Evolutionary conservation across 2,888 invertebrate genomes (phyloP).

Genomic region (Ceramica pisi): DNA sequence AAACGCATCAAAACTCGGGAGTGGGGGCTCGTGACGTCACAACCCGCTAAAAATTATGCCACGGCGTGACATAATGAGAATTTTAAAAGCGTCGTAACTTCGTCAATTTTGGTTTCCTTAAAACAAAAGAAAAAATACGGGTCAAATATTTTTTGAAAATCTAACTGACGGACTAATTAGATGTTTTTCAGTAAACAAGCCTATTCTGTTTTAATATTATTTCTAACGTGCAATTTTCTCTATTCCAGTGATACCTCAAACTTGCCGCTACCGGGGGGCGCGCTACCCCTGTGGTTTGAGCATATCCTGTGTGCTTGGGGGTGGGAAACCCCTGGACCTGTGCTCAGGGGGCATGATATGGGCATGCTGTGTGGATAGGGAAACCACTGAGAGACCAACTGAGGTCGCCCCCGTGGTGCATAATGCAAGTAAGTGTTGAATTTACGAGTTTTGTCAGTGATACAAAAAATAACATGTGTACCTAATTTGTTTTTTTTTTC

Average conservation of each 20-base stretch:
- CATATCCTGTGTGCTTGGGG: slow-evolving; percentile 97
- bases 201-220: too few species aligned
- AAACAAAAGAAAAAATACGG: too few species aligned
- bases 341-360: slow-evolving; percentile 98
- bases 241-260: slow-evolving; percentile 96
- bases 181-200: too few species aligned
- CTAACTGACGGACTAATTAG: too few species aligned
- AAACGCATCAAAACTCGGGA: too few species aligned
- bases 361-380: slow-evolving; percentile 97
- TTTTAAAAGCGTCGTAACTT: too few species aligned
- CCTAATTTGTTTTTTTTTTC: neutral
- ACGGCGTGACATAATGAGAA: too few species aligned
- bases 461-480: neutral
- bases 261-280: slow-evolving; percentile 96
- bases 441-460: neutral
- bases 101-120: too few species aligned
- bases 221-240: neutral
- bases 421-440: slow-evolving; percentile 95
- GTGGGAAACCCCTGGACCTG: slow-evolving; percentile 96
- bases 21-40: too few species aligned
- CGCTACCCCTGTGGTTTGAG: slow-evolving; percentile 97
- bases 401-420: slow-evolving; percentile 93
- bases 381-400: slow-evolving; percentile 89
- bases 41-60: too few species aligned
- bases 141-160: too few species aligned